Base-by-base conservation (phyloP, 2,888 invertebrate species). In the Clistopyga incitator region DNA sequence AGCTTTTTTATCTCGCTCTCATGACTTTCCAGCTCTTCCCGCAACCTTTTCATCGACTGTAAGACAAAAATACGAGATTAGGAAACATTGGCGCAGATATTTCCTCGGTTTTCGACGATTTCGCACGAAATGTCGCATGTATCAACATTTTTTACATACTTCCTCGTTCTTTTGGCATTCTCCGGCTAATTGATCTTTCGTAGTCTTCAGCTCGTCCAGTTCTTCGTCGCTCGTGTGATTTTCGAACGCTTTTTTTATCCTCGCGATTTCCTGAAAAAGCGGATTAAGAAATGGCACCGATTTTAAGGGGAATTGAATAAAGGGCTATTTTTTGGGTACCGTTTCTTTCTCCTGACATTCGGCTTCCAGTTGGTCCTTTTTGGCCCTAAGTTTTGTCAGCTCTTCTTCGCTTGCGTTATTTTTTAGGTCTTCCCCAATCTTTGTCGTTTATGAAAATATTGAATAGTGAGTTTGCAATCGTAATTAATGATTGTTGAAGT, bases 281-380 rank as follows among this genome's bases (percentile, higher is more conserved):
- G 34, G 3, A 18, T 6, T n/a, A n/a, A 4, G 50, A n/a, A n/a
- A 47, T 47, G 3, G 45, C 3, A 15, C 2, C 3, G 13, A 50
- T 50, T 6, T 1, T n/a, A n/a, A 50, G 13, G n/a, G 13, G 3
- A 47, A 50, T 13, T 50, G n/a, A 15, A n/a, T n/a, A 6, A 50
- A 50, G n/a, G 3, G 34, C 34, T 15, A 25, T 4, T 59, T 11
- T 59, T 59, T 15, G 18, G 74, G 4, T 68, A 65, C 84, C 52
- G 78, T 77, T 76, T 84, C 34, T 29, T 81, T 68, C n/a, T 82
- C 59, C n/a, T 34, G 42, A 50, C 42, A 78, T 18, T 80, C 68
- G 1, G 18, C 52, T 64, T 70, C 68, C 4, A 84, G 77, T 13
- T 81, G 52, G 10, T 59, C 64, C 29, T 82, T 80, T 78, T 83